Percentiles rank a stretch among this genome's conserved stretches.
phyloP scores from a whole-genome alignment of 2,113 vertebrate species.

The Prionailurus viverrinus region DNA sequence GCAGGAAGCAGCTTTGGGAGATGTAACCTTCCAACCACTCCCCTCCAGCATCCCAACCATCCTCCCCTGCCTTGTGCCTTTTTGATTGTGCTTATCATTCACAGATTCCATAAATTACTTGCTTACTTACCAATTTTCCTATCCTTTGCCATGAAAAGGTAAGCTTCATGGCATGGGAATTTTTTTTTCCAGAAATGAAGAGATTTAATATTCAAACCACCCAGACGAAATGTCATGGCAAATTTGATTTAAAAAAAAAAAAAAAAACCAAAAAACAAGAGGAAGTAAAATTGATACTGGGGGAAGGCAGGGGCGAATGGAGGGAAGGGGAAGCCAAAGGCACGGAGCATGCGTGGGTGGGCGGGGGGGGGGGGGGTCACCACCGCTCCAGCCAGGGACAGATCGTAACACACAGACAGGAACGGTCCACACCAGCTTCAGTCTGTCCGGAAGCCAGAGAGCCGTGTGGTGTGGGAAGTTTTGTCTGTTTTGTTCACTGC shows the following conservation, averaged over 20 bases:
- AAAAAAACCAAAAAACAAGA: slow-evolving; percentile 74
- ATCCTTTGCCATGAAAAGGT: neutral
- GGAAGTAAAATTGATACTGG: slow-evolving; percentile 63
- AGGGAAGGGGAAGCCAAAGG: slow-evolving; percentile 80
- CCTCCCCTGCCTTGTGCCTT: neutral
- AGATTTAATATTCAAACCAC: slow-evolving; percentile 82
- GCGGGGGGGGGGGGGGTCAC: neutral
- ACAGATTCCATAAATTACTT: neutral
- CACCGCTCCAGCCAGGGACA: slow-evolving; percentile 79
- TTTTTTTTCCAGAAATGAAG: slow-evolving; percentile 69
- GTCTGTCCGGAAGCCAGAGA: slow-evolving; percentile 70
- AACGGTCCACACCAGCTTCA: slow-evolving; percentile 63
- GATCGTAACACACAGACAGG: slow-evolving; percentile 70
- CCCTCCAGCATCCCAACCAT: rapidly evolving
- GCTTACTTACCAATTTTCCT: neutral
- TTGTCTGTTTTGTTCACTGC: neutral
- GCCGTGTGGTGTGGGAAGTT: neutral
- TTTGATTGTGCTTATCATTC: neutral
- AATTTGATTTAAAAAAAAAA: neutral
- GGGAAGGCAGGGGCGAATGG: neutral
- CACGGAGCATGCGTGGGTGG: slow-evolving; percentile 82
- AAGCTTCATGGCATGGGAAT: neutral
- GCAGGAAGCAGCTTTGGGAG: neutral
- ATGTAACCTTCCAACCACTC: rapidly evolving
- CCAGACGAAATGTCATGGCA: slow-evolving; percentile 88